A percentile compares a stretch with the other conserved stretches of the same genome.
Conservation (phyloP, 2,797 vertebrate species). For the Ciconia nigra region DNA sequence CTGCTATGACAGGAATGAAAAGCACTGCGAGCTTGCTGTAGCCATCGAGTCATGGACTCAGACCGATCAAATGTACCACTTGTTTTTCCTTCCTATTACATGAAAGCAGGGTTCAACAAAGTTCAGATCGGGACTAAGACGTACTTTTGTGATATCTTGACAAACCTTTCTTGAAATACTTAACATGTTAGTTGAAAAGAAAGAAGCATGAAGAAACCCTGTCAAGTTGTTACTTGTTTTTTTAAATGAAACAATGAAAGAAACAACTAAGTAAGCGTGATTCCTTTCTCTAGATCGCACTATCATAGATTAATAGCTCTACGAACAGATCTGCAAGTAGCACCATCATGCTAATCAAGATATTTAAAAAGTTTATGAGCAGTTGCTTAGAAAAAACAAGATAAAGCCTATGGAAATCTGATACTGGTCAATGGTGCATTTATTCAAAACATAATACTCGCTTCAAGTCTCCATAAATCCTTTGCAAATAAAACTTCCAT, state of each 20-base stretch:
- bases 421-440: constrained; percentile 69
- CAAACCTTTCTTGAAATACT: constrained; percentile 8
- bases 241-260: constrained; percentile 54
- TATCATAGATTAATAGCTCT: constrained; percentile 66
- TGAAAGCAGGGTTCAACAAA: background rate
- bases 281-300: constrained; percentile 46
- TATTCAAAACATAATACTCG: constrained; percentile 64
- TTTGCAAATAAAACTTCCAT: constrained; percentile 63
- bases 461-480: constrained; percentile 71
- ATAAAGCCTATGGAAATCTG: constrained; percentile 72
- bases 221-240: constrained; percentile 7
- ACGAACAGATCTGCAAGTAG: constrained; percentile 66
- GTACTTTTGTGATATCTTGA: background rate
- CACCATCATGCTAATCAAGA: constrained; percentile 66
- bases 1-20: background rate
- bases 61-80: background rate
- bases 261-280: constrained; percentile 41
- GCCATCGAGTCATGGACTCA: background rate
- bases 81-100: background rate
- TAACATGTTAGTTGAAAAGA: background rate
- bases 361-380: constrained; percentile 71
- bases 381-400: constrained; percentile 72
- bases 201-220: constrained; percentile 10
- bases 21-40: background rate
- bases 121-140: background rate